phyloP scores from a whole-genome alignment of 1,140 invertebrate genomes.

The Amyelois transitella region DNA sequence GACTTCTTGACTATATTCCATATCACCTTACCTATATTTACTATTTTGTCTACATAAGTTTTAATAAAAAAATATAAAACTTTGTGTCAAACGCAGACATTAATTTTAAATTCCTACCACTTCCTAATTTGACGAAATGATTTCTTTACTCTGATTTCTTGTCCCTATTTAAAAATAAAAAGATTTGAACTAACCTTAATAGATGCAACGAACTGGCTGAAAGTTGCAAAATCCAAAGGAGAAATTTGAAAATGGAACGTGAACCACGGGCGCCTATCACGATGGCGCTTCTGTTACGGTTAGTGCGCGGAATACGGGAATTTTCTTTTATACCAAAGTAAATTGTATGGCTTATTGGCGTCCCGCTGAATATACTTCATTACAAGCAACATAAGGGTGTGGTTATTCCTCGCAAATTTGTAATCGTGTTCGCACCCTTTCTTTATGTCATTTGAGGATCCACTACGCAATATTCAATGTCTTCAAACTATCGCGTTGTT shows the following conservation, averaged over 20 bases:
- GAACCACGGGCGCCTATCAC: constrained; percentile 25
- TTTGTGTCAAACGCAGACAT: too few species aligned
- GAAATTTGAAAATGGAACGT: constrained; percentile 25
- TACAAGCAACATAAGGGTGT: constrained; percentile 52
- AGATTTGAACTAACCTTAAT: constrained; percentile 35
- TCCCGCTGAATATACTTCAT: constrained; percentile 67
- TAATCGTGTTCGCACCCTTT: constrained; percentile 49
- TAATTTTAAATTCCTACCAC: too few species aligned
- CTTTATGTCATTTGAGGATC: constrained; percentile 28
- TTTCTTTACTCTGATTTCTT: too few species aligned
- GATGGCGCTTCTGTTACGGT: constrained; percentile 20
- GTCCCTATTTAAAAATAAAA: not conserved
- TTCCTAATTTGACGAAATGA: too few species aligned
- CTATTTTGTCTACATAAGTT: too few species aligned
- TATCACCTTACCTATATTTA: too few species aligned
- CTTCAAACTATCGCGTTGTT: not conserved
- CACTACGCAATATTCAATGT: not conserved
- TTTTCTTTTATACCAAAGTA: constrained; percentile 54
- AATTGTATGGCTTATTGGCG: constrained; percentile 50
- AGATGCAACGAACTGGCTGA: constrained; percentile 14
- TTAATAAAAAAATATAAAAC: too few species aligned
- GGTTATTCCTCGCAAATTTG: constrained; percentile 57
- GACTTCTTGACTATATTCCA: too few species aligned
- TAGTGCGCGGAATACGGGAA: constrained; percentile 1
- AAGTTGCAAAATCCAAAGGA: constrained; percentile 12